phyloP scores from a whole-genome alignment of 2,797 vertebrate species.

The Lepilemur ruficaudatus region DNA sequence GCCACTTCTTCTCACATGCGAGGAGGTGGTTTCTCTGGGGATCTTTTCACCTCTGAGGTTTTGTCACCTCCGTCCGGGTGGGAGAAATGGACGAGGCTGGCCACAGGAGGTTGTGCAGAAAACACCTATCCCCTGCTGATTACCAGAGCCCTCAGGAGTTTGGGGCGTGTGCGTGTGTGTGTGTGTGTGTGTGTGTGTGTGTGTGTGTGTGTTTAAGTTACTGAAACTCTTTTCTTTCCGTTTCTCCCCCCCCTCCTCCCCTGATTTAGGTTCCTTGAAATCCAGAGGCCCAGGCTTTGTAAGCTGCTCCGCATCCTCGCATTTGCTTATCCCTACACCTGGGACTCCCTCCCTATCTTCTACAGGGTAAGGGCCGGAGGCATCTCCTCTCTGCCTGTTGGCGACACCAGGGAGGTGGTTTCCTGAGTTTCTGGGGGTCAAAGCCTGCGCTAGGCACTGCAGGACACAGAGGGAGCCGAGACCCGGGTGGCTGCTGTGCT shows the following conservation, averaged over 20 bases:
- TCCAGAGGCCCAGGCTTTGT: slow-evolving; percentile 84
- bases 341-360: slow-evolving; percentile 96
- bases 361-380: slow-evolving; percentile 88
- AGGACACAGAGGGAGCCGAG: neutral
- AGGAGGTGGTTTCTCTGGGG: neutral
- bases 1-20: neutral
- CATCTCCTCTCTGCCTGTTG: neutral
- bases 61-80: neutral
- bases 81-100: neutral
- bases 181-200: no score
- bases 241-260: neutral
- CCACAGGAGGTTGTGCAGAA: neutral
- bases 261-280: slow-evolving; percentile 88
- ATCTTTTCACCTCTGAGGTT: neutral
- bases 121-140: neutral
- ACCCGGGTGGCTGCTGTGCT: neutral
- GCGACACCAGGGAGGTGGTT: neutral
- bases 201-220: neutral
- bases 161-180: accelerated
- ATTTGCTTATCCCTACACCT: slow-evolving; percentile 93
- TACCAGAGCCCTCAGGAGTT: no score
- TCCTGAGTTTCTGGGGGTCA: neutral
- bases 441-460: neutral
- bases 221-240: neutral
- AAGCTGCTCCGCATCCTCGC: slow-evolving; percentile 89